Evolutionary conservation across 1,140 invertebrate species (phyloP), one percentile per base, ranked within the genome.

Genomic region (Zophobas atratus): DNA sequence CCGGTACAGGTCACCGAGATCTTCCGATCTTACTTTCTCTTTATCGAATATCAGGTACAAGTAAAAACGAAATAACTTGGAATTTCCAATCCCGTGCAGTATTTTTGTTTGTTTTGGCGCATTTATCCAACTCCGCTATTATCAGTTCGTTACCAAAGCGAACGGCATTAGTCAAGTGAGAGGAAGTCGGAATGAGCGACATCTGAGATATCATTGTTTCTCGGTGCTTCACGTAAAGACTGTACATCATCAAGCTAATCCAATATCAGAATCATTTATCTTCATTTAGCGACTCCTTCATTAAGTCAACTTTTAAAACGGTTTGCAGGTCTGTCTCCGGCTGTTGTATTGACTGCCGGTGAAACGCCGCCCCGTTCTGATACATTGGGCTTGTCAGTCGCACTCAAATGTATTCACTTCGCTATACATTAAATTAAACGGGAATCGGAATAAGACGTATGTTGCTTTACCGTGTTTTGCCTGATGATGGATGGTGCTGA

Each of bases 181-280:
- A 39, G 35, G 57, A 43, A 63, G 39, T 63, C 39, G 57, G 39
- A 63, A 57, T 36, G 60, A 71, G 36, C 49, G 75, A 67, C 72
- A 51, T 78, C 56, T 34, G 1, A 71, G 35, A 57, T 70, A 80
- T 81, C 77, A 80, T 80, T 83, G 80, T 81, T 82, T 77, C 77
- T 79, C 70, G 75, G 55, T 78, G 73, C 75, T 81, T 63, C 78
- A 79, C 81, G 79, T 82, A 77, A 81, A 84, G 71, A 77, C 78
- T 77, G 74, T 67, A 83, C 81, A 83, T 81, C 84, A 82, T 84
- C 83, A 81, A 67, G 78, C 82, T 86, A 86, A 86, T 86, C 85
- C 86, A 86, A 86, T 86, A 86, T 85, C 80, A 55, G 71, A 82
- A 84, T 82, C 85, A 86, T 86, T 86, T 86, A 86, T 86, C 86